phyloP scores from a whole-genome alignment of 2,113 vertebrate genomes.

The Lepisosteus oculatus region DNA sequence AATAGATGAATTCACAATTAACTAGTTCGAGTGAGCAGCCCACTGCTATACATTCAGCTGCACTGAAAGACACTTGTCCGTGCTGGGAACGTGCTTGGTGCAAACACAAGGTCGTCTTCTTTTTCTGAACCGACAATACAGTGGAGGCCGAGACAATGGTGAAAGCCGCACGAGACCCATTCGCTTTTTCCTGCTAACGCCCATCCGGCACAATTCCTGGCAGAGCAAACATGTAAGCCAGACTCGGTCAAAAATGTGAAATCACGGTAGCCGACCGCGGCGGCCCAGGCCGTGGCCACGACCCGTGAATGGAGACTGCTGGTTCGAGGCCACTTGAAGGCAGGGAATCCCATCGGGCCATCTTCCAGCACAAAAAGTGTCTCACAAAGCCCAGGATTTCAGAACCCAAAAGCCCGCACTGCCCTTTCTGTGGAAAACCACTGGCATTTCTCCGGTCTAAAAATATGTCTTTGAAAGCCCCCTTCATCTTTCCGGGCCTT shows the following conservation, averaged over 20 bases:
- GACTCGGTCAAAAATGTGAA: background rate
- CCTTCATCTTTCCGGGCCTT: background rate
- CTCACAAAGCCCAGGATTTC: background rate
- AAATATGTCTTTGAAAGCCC: background rate
- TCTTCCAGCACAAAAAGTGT: background rate
- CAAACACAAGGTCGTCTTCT: too few relatives aligned
- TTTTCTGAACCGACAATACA: too few relatives aligned
- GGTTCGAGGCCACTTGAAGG: background rate
- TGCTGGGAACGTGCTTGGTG: too few relatives aligned
- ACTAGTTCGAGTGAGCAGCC: too few relatives aligned
- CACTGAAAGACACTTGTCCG: too few relatives aligned
- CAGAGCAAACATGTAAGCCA: background rate
- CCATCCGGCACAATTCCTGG: background rate
- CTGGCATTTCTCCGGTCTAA: background rate
- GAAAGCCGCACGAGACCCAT: background rate
- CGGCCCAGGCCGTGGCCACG: background rate
- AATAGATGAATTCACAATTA: too few relatives aligned
- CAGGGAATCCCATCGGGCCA: background rate
- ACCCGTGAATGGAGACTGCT: background rate
- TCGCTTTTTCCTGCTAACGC: background rate
- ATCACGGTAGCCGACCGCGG: background rate
- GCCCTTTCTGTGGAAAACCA: conserved; percentile 2
- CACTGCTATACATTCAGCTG: too few relatives aligned
- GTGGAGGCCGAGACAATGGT: background rate
- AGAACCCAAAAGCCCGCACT: background rate